Evolutionary conservation across 2,113 vertebrate species (phyloP).

Genomic region (Chamaetylas fuelleborni): DNA sequence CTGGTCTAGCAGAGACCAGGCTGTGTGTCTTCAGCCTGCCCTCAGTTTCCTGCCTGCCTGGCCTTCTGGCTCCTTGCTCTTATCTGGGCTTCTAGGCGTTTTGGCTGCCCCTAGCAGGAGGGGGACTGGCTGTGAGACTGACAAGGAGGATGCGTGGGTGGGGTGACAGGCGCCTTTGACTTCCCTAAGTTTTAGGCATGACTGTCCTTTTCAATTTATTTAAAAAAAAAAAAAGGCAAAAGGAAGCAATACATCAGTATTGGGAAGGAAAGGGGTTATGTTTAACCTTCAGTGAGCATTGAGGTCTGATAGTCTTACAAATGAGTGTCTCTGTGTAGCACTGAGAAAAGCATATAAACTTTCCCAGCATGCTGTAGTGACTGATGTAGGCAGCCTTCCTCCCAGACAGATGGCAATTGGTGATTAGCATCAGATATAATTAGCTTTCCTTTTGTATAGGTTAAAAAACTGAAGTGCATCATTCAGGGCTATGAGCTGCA

Average conservation of each 20-base stretch:
- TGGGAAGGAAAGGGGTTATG: not conserved
- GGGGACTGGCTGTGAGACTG: rapidly evolving
- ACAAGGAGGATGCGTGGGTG: not conserved
- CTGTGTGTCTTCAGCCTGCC: rapidly evolving
- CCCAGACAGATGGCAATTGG: slow-evolving; percentile 27
- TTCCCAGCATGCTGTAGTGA: not conserved
- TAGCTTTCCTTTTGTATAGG: not conserved
- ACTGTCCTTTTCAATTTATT: not conserved
- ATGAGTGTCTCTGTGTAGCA: not conserved
- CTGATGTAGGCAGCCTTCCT: slow-evolving; percentile 40
- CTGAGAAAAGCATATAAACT: not conserved
- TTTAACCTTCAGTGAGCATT: not conserved
- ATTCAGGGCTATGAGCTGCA: not conserved
- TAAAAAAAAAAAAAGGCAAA: not conserved
- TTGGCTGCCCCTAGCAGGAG: not conserved
- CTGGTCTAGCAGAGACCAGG: not conserved
- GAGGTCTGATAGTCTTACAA: not conserved
- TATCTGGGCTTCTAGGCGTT: not conserved
- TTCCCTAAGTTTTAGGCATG: not conserved
- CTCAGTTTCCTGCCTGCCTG: not conserved
- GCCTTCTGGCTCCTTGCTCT: rapidly evolving
- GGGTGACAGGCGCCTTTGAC: not conserved
- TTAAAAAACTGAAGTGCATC: not conserved
- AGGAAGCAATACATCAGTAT: not conserved
- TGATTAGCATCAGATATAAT: slow-evolving; percentile 40